Evolutionary conservation across 2,113 vertebrate genomes (phyloP).

Genomic region (Sigmodon hispidus): DNA sequence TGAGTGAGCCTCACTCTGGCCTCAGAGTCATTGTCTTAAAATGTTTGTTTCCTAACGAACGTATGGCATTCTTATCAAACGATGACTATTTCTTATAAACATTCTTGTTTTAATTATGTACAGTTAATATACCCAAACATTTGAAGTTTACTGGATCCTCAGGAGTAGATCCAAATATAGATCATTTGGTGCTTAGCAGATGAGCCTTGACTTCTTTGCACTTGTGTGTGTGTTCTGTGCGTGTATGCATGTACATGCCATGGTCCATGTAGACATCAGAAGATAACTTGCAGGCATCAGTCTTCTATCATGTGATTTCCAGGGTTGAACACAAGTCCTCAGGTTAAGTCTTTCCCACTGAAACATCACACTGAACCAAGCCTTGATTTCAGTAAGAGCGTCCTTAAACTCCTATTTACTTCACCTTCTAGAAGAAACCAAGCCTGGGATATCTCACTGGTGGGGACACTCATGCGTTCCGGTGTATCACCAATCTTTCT

Average conservation of each 20-base stretch:
- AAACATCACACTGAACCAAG: background rate
- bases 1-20: too few relatives aligned
- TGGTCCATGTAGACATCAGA: background rate
- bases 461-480: background rate
- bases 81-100: background rate
- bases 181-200: background rate
- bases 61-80: background rate
- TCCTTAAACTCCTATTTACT: background rate
- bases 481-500: background rate
- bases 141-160: background rate
- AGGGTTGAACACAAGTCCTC: background rate
- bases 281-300: background rate
- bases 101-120: background rate
- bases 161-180: background rate
- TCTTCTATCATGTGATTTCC: background rate
- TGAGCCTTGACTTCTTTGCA: background rate
- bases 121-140: background rate
- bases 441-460: background rate
- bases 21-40: background rate
- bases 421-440: background rate
- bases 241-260: background rate
- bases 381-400: conserved; percentile 10
- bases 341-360: background rate
- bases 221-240: background rate
- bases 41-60: background rate